Base-by-base conservation (phyloP, 2,888 invertebrate species). In the Orthonevra nobilis region DNA sequence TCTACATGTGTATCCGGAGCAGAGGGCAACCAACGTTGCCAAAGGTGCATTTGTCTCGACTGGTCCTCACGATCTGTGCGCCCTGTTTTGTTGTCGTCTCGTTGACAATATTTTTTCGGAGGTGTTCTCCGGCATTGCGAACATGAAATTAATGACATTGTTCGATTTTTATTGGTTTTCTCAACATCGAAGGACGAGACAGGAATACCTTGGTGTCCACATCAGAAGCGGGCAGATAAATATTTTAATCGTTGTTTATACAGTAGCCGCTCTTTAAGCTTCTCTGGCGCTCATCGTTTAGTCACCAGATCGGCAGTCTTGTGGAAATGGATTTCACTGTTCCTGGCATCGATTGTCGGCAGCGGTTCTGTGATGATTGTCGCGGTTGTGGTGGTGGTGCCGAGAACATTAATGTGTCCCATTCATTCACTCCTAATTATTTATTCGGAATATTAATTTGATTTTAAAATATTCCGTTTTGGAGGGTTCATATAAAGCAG, bases 381-480 rank as follows among this genome's bases (percentile, higher is more conserved):
- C 34, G 63, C 40, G 58, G 28, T 66, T 14, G 20, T 40, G 34
- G 28, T 38, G 58, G 40, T 54, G 42, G 38, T 61, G 52, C 23
- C 38, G 66, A 73, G 48, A 61, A 79, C 79, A 79, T 66, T 79
- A 66, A 66, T 66, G 72, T 72, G 64, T 58, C 72, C 64, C 72
- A 72, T 77, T 72, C 64, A 77, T 70, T 64, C 66, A 44, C 34
- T 74, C 68, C 68, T 81, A 74, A 81, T 81, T 74, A 79, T 79
- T 73, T 79, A 81, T 81, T 81, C 81, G 68, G 81, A 81, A 81
- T 81, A 74, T 81, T 73, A 81, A 81, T 81, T 81, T 74, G 81
- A 74, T 74, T 81, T 81, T 74, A 68, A 81, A 74, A 73, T 63
- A 81, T 81, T 81, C 73, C 10, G 19, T 46, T 34, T 46, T 28